These are phyloP conservation scores for Pavo muticus DNA, from an alignment of 2,113 vertebrate genomes.

Conservation along the genomic window DNA sequence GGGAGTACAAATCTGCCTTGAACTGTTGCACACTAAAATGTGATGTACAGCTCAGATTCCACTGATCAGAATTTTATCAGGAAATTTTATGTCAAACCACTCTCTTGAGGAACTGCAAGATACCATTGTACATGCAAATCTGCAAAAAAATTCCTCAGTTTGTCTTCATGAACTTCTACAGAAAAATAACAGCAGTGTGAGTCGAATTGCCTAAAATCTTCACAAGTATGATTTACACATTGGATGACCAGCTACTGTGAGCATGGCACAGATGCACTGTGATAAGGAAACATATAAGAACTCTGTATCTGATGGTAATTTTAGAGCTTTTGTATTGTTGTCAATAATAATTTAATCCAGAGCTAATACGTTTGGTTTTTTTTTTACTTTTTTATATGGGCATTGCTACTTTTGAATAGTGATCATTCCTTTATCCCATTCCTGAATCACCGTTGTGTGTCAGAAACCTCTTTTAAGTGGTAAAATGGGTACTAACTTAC, in stretches of 20 bases:
- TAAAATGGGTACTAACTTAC: background rate
- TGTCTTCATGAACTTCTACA: background rate
- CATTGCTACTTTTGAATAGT: background rate
- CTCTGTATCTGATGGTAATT: background rate
- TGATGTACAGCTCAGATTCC: background rate
- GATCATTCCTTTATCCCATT: background rate
- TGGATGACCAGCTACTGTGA: background rate
- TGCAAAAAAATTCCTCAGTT: background rate
- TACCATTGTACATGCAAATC: background rate
- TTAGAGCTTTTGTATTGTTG: background rate
- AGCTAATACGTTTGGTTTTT: background rate
- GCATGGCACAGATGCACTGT: background rate
- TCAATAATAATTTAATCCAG: background rate
- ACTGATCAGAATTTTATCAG: background rate
- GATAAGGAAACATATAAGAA: background rate
- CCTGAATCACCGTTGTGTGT: background rate
- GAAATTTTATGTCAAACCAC: background rate
- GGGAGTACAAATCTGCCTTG: background rate
- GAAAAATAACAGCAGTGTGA: background rate
- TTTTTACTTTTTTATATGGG: background rate
- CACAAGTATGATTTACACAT: background rate
- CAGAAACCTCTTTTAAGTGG: background rate
- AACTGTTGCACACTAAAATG: background rate
- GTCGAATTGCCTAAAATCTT: background rate
- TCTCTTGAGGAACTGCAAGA: background rate